These are phyloP conservation scores for Ciconia stormi DNA, from an alignment of 2,113 vertebrate species.

Conservation along the genomic window DNA sequence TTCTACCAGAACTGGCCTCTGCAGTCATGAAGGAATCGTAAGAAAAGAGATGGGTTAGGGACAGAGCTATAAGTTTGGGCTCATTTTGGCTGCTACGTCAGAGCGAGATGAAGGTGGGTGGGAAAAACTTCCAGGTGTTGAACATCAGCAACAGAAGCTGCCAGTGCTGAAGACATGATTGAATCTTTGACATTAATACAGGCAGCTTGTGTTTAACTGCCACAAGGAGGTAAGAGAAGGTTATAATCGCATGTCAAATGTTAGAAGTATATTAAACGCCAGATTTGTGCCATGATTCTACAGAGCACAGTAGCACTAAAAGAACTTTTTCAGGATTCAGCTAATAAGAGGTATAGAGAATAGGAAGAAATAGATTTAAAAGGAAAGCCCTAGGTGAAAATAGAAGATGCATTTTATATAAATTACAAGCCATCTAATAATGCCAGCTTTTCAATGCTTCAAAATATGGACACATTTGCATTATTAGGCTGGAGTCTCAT, in stretches of 20 bases:
- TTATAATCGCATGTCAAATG: neutral
- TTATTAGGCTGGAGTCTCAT: neutral
- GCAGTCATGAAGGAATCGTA: neutral
- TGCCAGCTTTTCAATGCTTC: neutral
- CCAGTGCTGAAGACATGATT: neutral
- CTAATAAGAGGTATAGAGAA: accelerated
- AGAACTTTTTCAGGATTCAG: neutral
- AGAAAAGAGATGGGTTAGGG: neutral
- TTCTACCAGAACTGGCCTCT: neutral
- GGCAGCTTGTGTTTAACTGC: neutral
- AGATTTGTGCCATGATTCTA: neutral
- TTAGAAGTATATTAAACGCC: neutral
- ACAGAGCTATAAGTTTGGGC: neutral
- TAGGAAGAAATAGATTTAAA: neutral
- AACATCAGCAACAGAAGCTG: neutral
- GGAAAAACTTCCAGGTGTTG: neutral
- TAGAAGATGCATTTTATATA: neutral
- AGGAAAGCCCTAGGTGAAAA: neutral
- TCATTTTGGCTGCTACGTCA: neutral
- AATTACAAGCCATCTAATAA: neutral
- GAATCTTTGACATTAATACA: neutral
- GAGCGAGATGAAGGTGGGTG: neutral
- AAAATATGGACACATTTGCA: neutral
- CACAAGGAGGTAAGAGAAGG: neutral
- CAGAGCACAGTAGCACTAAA: neutral